Conservation (phyloP, 2,113 vertebrate genomes). For the Crotalus viridis region DNA sequence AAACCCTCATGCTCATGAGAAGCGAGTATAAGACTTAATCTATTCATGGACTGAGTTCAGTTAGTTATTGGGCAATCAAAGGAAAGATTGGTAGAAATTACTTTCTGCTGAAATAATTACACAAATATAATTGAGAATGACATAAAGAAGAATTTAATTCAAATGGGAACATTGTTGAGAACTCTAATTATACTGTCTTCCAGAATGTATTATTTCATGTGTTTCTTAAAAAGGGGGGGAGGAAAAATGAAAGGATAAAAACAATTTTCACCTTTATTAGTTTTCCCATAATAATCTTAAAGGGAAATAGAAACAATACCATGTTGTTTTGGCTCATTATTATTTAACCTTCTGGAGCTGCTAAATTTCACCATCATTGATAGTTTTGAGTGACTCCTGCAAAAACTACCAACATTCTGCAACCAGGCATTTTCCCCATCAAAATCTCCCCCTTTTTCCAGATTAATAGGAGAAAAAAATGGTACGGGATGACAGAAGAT, state of each 20-base stretch:
- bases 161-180: not conserved
- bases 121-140: slow-evolving; percentile 28
- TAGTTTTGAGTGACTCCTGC: not conserved
- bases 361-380: not conserved
- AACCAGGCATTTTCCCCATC: not conserved
- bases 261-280: not conserved
- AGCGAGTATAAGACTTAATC: not conserved
- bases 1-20: not conserved
- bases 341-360: not conserved
- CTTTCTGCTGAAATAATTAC: slow-evolving; percentile 4
- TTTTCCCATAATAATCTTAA: not conserved
- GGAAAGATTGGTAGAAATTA: slow-evolving; percentile 9
- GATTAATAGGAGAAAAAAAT: not conserved
- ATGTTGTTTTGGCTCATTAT: not conserved
- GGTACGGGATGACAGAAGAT: not conserved
- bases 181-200: slow-evolving; percentile 6
- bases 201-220: slow-evolving; percentile 10
- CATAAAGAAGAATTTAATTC: slow-evolving; percentile 26
- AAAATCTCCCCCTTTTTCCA: not conserved
- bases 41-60: not conserved
- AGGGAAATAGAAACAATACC: not conserved
- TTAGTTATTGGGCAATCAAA: not conserved
- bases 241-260: not conserved
- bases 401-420: not conserved
- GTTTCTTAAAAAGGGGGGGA: not conserved